Conservation (phyloP, 2,113 vertebrate species). For the Peromyscus maniculatus region DNA sequence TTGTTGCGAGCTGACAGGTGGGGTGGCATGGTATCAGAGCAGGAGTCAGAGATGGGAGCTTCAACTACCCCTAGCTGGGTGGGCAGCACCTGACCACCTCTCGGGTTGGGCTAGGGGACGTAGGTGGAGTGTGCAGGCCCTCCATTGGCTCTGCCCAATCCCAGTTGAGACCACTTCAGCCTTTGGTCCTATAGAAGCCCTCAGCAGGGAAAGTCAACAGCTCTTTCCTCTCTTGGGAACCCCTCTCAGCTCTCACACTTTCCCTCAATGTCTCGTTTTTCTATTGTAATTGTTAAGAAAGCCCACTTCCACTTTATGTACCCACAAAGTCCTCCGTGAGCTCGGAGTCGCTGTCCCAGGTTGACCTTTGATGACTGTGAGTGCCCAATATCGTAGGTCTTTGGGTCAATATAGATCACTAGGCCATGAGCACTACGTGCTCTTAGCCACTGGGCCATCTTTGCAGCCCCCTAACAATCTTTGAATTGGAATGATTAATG, state of each 20-base stretch:
- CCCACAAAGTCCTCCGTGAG: background rate
- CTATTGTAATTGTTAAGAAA: background rate
- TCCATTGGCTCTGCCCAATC: background rate
- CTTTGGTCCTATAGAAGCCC: background rate
- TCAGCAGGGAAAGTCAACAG: background rate
- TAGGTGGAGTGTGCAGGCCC: background rate
- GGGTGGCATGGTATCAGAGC: background rate
- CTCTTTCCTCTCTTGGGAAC: background rate
- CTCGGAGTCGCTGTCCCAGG: background rate
- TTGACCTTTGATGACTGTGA: background rate
- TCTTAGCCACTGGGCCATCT: no score
- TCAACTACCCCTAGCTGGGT: background rate
- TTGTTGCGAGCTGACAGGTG: constrained; percentile 50
- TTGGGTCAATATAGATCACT: background rate
- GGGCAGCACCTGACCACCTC: background rate
- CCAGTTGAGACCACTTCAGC: background rate
- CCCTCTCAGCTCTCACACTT: background rate
- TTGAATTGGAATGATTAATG: background rate
- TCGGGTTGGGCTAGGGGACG: background rate
- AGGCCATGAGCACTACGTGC: background rate
- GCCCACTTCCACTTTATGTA: background rate
- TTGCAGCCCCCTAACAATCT: background rate
- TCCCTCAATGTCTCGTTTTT: background rate
- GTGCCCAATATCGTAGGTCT: no score
- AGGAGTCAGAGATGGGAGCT: background rate